Conservation (phyloP, 2,888 invertebrate species). For the Mamestra brassicae region DNA sequence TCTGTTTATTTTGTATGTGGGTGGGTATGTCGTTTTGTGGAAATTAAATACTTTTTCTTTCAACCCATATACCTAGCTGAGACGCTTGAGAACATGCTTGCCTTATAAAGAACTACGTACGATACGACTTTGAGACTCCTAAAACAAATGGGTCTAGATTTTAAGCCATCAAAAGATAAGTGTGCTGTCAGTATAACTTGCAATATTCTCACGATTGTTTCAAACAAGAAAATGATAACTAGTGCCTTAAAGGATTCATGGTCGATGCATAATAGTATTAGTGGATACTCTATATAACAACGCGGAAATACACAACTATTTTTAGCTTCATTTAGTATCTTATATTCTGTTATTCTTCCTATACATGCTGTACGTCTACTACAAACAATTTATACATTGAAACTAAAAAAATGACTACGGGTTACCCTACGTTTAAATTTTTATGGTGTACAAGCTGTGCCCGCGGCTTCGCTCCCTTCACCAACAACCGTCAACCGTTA, state of each 20-base stretch:
- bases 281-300: background rate
- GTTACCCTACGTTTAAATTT: slow-evolving; percentile 21
- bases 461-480: no score
- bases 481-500: no score
- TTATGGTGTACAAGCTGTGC: no score
- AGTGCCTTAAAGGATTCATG: background rate
- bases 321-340: slow-evolving; percentile 37
- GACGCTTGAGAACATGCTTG: no score
- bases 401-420: slow-evolving; percentile 41
- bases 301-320: slow-evolving; percentile 18
- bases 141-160: slow-evolving; percentile 14
- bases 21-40: no score
- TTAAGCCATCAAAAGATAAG: background rate
- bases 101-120: no score
- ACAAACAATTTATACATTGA: slow-evolving; percentile 35
- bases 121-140: no score
- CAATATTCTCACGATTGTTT: background rate
- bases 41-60: no score
- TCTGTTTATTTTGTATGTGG: no score
- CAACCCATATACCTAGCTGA: no score
- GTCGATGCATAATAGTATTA: background rate
- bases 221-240: background rate
- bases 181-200: background rate
- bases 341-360: slow-evolving; percentile 36
- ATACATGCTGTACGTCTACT: background rate